Conservation (phyloP, 2,113 vertebrate species). For the Ammodytes marinus region DNA sequence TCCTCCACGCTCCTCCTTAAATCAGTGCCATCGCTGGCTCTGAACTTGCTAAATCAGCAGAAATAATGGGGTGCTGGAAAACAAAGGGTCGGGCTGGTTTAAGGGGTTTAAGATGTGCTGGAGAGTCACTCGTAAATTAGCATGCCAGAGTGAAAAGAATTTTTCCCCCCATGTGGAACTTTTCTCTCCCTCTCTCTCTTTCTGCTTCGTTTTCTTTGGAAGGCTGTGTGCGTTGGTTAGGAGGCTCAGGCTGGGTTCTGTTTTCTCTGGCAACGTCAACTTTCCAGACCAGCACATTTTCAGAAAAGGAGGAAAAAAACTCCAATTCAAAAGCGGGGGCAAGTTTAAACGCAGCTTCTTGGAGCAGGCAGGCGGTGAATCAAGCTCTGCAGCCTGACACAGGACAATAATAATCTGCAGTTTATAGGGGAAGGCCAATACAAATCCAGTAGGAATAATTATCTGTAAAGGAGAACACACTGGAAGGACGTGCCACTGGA, state of each 20-base stretch:
- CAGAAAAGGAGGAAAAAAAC: slow-evolving; percentile 48
- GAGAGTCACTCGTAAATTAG: slow-evolving; percentile 95
- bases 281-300: slow-evolving; percentile 79
- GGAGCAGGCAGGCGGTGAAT: slow-evolving; percentile 25
- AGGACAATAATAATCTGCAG: slow-evolving; percentile 30
- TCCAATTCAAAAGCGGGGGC: slow-evolving; percentile 28
- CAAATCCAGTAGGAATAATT: slow-evolving; percentile 36
- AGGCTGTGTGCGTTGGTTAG: slow-evolving; percentile 54
- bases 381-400: slow-evolving; percentile 1
- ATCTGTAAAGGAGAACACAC: slow-evolving; percentile 47
- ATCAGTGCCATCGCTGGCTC: slow-evolving; percentile 90
- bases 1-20: slow-evolving; percentile 88
- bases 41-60: slow-evolving; percentile 95
- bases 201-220: slow-evolving; percentile 64
- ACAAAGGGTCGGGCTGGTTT: slow-evolving; percentile 88
- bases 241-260: slow-evolving; percentile 73
- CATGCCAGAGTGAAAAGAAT: slow-evolving; percentile 87
- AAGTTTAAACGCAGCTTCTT: not conserved
- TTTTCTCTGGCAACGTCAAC: slow-evolving; percentile 77
- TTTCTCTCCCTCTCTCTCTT: slow-evolving; percentile 17
- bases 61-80: slow-evolving; percentile 93
- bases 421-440: slow-evolving; percentile 32
- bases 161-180: slow-evolving; percentile 87
- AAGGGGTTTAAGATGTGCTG: slow-evolving; percentile 92
- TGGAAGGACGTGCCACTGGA: slow-evolving; percentile 24